These are phyloP conservation scores for Ophion slaviceki DNA, from an alignment of 2,888 invertebrate genomes.

Conservation along the genomic window DNA sequence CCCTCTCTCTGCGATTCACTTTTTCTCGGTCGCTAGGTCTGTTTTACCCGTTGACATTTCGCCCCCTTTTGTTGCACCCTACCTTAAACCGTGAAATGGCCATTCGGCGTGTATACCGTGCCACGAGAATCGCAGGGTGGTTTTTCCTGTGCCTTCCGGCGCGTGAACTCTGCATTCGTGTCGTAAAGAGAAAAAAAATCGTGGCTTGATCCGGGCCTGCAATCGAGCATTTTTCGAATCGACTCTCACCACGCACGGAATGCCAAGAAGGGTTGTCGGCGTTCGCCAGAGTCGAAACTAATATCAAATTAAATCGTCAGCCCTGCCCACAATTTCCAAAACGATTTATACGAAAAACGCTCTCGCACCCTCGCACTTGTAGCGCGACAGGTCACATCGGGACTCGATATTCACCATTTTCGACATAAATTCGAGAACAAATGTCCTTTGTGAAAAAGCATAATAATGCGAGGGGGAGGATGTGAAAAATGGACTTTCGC, in stretches of 20 bases:
- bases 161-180: conserved; percentile 36
- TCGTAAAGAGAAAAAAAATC: not conserved
- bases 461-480: not conserved
- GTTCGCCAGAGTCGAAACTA: conserved; percentile 62
- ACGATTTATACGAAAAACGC: conserved; percentile 55
- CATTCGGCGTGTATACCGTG: conserved; percentile 72
- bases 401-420: not conserved
- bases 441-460: conserved; percentile 2
- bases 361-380: not conserved
- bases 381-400: not conserved
- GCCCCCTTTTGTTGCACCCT: conserved; percentile 72
- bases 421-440: not conserved
- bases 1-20: conserved; percentile 26
- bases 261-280: conserved; percentile 11
- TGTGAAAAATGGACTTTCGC: not conserved
- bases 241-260: conserved; percentile 45
- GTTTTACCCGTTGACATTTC: conserved; percentile 72
- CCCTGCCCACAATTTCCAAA: conserved; percentile 28
- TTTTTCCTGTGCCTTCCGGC: conserved; percentile 53
- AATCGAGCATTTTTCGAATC: conserved; percentile 62
- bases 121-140: conserved; percentile 64
- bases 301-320: conserved; percentile 71
- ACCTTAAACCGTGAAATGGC: conserved; percentile 77
- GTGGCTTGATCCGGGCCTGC: not conserved
- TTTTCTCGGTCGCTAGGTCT: conserved; percentile 46